These are phyloP conservation scores for Dreissena polymorpha DNA, from an alignment of 1,140 invertebrate genomes.

Conservation along the genomic window DNA sequence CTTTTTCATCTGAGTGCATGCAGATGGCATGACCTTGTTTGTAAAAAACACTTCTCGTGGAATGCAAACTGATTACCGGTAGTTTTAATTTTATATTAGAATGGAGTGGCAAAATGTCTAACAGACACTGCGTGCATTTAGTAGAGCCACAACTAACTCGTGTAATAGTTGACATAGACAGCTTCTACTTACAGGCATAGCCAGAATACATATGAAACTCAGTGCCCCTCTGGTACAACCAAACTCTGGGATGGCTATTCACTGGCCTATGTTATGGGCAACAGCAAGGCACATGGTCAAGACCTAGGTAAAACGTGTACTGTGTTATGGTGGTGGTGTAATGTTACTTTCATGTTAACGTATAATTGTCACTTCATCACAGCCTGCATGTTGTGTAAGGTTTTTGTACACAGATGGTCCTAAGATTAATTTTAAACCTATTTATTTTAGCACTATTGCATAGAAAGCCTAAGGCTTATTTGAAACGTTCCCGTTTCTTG, in stretches of 20 bases:
- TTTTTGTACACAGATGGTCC: not conserved
- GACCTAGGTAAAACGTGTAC: slow-evolving; percentile 88
- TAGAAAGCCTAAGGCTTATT: too few species aligned
- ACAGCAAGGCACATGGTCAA: slow-evolving; percentile 93
- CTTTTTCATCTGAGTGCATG: too few species aligned
- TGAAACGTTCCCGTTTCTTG: too few species aligned
- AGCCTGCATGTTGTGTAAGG: not conserved
- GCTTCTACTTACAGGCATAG: slow-evolving; percentile 85
- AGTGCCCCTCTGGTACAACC: slow-evolving; percentile 91
- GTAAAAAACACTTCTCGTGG: too few species aligned
- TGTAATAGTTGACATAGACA: not conserved
- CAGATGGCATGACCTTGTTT: too few species aligned
- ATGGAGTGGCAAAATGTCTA: too few species aligned
- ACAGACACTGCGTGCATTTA: too few species aligned
- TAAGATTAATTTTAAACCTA: too few species aligned
- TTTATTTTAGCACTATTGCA: too few species aligned
- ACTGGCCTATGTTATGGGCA: slow-evolving; percentile 95
- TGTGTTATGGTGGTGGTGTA: not conserved
- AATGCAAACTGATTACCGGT: too few species aligned
- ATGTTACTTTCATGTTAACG: not conserved
- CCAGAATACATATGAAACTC: slow-evolving; percentile 90
- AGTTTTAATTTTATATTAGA: too few species aligned
- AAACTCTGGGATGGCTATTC: slow-evolving; percentile 98
- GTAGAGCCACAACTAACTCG: not conserved
- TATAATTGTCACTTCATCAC: not conserved